Base-by-base conservation (phyloP, 2,888 invertebrate species). In the Frankliniella fusca region DNA sequence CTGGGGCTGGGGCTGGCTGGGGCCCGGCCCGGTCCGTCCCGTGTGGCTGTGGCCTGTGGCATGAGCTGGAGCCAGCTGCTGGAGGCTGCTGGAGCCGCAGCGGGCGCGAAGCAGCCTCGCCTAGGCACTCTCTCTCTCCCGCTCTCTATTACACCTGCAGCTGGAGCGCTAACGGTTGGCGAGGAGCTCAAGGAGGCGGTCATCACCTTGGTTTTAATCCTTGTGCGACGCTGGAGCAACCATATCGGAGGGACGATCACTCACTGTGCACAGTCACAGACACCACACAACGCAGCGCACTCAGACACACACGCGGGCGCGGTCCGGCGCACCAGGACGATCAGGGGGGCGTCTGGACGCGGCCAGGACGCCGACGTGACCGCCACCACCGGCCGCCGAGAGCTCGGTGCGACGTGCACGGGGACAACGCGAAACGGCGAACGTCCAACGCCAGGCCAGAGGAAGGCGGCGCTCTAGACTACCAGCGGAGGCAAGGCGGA, bases 181-280 rank as follows among this genome's bases (percentile, higher is more conserved):
- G 38, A 2, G 5, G 3, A 38, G 38, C 38, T 38, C 38, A 2
- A 38, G 80, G 61, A 38, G 80, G 61, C 81, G 48, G 79, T 81
- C 54, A 82, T 48, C 79, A 81, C 70, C 61, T 81, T 80, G 28
- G n/a, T 61, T 81, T 28, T 83, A 80, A 76, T 82, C 80, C 82
- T 80, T 20, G 50, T 27, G 82, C 81, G 28, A 50, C 79, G 38
- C 48, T 38, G 76, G 49, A 54, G 79, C 82, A 80, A 81, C 82
- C 79, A 50, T 48, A 5, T 38, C 38, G 38, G 38, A 2, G 38
- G 38, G 28, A 28, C 49, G 65, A 23, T 80, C 80, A 76, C 27
- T 9, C 70, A 76, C 70, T 27, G 27, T 20, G 54, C 10, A 54
- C 54, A 54, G 15, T 76, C 70, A 9, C n/a, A n/a, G 61, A 61